phyloP scores from a whole-genome alignment of 1,140 invertebrate genomes.

The Leptopilina clavipes region DNA sequence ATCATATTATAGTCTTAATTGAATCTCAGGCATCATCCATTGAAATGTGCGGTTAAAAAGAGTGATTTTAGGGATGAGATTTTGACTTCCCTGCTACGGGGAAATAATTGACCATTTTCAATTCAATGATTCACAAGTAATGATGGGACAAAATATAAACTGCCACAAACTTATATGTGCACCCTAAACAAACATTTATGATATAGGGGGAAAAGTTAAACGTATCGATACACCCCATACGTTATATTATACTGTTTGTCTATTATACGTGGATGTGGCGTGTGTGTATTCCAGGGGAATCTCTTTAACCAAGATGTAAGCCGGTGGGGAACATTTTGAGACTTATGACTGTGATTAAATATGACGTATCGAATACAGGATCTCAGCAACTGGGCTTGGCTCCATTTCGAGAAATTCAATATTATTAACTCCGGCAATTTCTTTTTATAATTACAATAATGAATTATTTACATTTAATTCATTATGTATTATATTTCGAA shows the following conservation, averaged over 20 bases:
- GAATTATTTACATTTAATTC: background rate
- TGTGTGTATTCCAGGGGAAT: conserved; percentile 58
- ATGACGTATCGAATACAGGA: conserved; percentile 63
- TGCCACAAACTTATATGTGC: conserved; percentile 52
- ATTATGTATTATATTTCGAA: no score
- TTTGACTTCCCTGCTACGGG: background rate
- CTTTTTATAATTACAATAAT: background rate
- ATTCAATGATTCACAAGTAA: background rate
- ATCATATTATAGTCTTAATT: conserved; percentile 60
- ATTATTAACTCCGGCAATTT: background rate
- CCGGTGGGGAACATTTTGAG: conserved; percentile 39
- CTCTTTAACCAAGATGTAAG: conserved; percentile 40
- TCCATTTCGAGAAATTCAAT: background rate
- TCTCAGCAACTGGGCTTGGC: conserved; percentile 35
- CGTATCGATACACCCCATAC: conserved; percentile 62
- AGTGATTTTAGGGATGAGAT: conserved; percentile 45
- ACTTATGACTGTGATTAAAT: conserved; percentile 66
- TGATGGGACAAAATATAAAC: conserved; percentile 44
- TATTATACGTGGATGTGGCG: conserved; percentile 61
- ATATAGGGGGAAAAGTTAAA: conserved; percentile 53
- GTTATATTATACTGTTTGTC: conserved; percentile 51
- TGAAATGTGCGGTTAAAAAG: conserved; percentile 52
- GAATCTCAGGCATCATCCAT: conserved; percentile 65
- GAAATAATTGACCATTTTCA: conserved; percentile 54
- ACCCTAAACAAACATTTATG: conserved; percentile 53